A percentile compares a stretch with the other conserved stretches of the same genome.
These are phyloP conservation scores for Elgonia sp. DNA, from an alignment of 2,888 invertebrate genomes.

Conservation along the genomic window DNA sequence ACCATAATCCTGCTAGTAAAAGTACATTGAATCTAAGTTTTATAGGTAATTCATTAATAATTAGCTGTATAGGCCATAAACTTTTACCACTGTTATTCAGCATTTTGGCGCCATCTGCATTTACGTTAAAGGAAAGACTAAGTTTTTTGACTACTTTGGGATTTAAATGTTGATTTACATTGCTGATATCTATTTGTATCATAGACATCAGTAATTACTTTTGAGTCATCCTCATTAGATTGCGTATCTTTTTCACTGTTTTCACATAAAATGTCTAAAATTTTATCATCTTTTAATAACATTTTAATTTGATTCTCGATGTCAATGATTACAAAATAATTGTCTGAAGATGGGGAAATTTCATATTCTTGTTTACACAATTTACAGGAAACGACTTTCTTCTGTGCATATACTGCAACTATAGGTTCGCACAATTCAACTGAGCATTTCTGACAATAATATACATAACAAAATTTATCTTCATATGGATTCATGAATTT, in stretches of 20 bases:
- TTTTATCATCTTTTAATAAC: slow-evolving; percentile 23
- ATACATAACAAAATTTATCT: slow-evolving; percentile 5
- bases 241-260: neutral
- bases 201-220: slow-evolving; percentile 27
- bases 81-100: too few species aligned
- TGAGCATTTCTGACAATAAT: slow-evolving; percentile 13
- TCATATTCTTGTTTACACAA: slow-evolving; percentile 30
- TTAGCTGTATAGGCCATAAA: neutral
- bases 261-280: slow-evolving; percentile 26
- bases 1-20: slow-evolving; percentile 43
- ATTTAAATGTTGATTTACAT: too few species aligned
- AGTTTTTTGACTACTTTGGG: too few species aligned
- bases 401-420: slow-evolving; percentile 2
- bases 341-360: too few species aligned
- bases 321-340: too few species aligned
- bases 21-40: slow-evolving; percentile 18
- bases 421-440: slow-evolving; percentile 4
- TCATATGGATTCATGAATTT: slow-evolving; percentile 16
- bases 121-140: too few species aligned
- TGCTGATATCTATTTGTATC: slow-evolving; percentile 36
- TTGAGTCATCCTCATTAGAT: neutral
- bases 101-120: too few species aligned
- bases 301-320: slow-evolving; percentile 26
- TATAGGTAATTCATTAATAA: slow-evolving; percentile 31
- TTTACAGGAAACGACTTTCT: slow-evolving; percentile 8